Evolutionary conservation across 2,888 invertebrate species (phyloP).

Genomic region (Nysson spinosus): DNA sequence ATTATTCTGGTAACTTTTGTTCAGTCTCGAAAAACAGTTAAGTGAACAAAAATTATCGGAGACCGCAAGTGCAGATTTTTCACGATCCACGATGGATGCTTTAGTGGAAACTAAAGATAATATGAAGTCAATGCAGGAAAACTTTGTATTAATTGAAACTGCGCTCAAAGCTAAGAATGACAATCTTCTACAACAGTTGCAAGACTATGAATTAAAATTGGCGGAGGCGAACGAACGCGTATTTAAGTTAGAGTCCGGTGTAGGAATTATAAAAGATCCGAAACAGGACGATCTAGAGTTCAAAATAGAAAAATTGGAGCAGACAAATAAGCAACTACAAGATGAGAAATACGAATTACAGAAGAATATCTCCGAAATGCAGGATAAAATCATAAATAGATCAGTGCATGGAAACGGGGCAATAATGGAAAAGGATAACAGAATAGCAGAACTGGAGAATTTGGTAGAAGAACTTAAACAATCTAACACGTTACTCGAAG

Average conservation of each 20-base stretch:
- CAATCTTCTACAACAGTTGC: conserved; percentile 79
- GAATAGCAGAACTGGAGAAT: conserved; percentile 78
- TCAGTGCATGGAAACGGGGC: conserved; percentile 56
- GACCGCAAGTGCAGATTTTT: conserved; percentile 65
- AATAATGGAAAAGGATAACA: conserved; percentile 68
- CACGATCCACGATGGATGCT: conserved; percentile 81
- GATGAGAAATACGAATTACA: conserved; percentile 72
- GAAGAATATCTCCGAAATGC: conserved; percentile 67
- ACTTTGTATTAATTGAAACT: conserved; percentile 84
- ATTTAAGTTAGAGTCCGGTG: conserved; percentile 66
- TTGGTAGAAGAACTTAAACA: conserved; percentile 72
- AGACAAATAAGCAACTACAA: conserved; percentile 63
- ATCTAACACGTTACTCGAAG: conserved; percentile 68
- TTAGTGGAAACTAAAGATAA: conserved; percentile 88
- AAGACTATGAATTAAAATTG: conserved; percentile 80
- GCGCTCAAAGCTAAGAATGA: conserved; percentile 85
- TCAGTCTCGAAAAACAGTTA: conserved; percentile 64
- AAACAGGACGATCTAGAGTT: conserved; percentile 62
- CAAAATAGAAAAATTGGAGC: conserved; percentile 65
- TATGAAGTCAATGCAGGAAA: conserved; percentile 89
- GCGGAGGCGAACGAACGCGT: conserved; percentile 70
- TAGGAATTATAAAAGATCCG: conserved; percentile 61
- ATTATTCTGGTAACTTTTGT: not conserved
- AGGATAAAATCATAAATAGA: conserved; percentile 66
- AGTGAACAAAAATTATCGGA: conserved; percentile 63